Base-by-base conservation (phyloP, 2,113 vertebrate species). In the Gambusia affinis region DNA sequence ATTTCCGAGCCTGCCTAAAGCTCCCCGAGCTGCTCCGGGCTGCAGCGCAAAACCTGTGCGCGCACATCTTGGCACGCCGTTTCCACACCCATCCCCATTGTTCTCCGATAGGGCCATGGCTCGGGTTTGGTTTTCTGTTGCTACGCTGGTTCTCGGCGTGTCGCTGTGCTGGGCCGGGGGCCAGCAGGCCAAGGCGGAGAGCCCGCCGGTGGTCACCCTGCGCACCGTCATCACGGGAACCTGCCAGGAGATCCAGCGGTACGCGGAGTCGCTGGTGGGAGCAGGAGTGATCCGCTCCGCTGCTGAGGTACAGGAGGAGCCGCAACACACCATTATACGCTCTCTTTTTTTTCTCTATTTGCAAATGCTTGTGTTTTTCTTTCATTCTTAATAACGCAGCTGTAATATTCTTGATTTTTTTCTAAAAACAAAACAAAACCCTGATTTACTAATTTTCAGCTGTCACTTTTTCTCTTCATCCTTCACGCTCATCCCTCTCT, bases 181-280 rank as follows among this genome's bases (percentile, higher is more conserved):
- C 63, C 1, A 81, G 35, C 28, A 80, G 64, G 79, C 78, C 72
- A 1, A 60, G 35, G 70, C 71, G 64, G 79, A 57, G 27, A 76
- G 31, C 76, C 70, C 64, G 1, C 54, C 79, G 31, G 37, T 80
- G 57, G 77, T 83, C 69, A 89, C 84, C 17, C 87, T 93, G 28
- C 78, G 60, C 1, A 79, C 88, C 8, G 17, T 92, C 67, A 42
- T 94, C 75, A 22, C 62, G 3, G 90, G 87, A 24, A 86, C 78
- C 73, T 91, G 89, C 76, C 88, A 83, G 69, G 87, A 89, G 60
- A 12, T 90, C 77, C 92, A 92, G 70, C 80, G 73, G 1, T 90
- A 90, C 84, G 83, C 82, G 61, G 93, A 94, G 82, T 92, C 91
- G 0, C 57, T 92, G 66, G 47, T 95, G 75, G 93, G 94, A 67